Evolutionary conservation across 2,797 vertebrate genomes (phyloP).

Genomic region (Pagetopsis macropterus): DNA sequence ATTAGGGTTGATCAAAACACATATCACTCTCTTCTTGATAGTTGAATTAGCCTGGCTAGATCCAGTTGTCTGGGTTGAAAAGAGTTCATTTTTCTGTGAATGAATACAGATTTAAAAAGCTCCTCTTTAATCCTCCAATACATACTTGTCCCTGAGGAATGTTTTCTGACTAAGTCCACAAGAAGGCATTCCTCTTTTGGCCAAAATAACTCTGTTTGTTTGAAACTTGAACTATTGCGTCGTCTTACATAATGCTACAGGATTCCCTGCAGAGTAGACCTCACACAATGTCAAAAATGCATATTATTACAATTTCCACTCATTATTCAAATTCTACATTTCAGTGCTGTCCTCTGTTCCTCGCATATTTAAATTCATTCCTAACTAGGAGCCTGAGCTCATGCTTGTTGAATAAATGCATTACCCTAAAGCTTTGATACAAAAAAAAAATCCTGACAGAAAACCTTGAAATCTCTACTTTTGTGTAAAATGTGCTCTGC

Average conservation of each 20-base stretch:
- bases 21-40: background rate
- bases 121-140: conserved; percentile 40
- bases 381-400: background rate
- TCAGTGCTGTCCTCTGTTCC: background rate
- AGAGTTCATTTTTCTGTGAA: conserved; percentile 30
- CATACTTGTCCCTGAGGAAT: conserved; percentile 16
- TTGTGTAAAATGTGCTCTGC: background rate
- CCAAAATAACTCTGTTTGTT: conserved; percentile 36
- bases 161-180: background rate
- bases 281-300: conserved; percentile 7
- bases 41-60: conserved; percentile 2
- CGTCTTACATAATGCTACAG: conserved; percentile 41
- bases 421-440: conserved; percentile 1
- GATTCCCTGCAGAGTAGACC: conserved; percentile 33
- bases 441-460: background rate
- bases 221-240: conserved; percentile 28
- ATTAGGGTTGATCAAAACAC: background rate
- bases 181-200: conserved; percentile 35
- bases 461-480: conserved; percentile 9
- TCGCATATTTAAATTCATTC: background rate
- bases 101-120: conserved; percentile 34
- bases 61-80: conserved; percentile 8
- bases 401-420: conserved; percentile 12
- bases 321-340: conserved; percentile 21
- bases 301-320: conserved; percentile 1